Conservation (phyloP, 2,888 invertebrate species). For the Platypus cylindrus region DNA sequence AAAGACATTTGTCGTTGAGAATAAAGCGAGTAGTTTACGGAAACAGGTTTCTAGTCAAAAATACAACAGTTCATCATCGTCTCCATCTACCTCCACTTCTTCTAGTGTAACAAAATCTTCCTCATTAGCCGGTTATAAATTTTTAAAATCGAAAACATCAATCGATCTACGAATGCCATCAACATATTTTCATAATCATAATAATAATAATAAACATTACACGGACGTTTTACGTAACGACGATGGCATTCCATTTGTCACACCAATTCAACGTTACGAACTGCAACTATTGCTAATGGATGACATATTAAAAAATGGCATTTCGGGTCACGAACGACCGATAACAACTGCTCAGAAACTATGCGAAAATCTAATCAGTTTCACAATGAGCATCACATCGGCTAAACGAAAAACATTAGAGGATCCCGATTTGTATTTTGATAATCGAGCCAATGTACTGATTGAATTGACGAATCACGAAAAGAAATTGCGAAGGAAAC, state of each 20-base stretch:
- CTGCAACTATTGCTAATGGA: constrained; percentile 62
- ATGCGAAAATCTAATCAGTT: constrained; percentile 63
- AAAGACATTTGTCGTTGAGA: constrained; percentile 18
- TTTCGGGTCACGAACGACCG: constrained; percentile 41
- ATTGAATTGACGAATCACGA: constrained; percentile 48
- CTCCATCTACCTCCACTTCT: constrained; percentile 8
- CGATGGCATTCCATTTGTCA: constrained; percentile 36
- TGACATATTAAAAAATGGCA: constrained; percentile 52
- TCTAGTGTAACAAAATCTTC: constrained; percentile 5
- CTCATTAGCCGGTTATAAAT: constrained; percentile 21
- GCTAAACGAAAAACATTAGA: constrained; percentile 73
- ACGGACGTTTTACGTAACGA: constrained; percentile 36
- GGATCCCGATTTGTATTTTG: constrained; percentile 63
- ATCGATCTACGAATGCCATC: constrained; percentile 27
- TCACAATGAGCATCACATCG: constrained; percentile 66
- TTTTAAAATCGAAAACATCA: constrained; percentile 34
- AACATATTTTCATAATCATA: too few species aligned
- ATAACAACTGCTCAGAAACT: constrained; percentile 50
- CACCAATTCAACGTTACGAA: constrained; percentile 63
- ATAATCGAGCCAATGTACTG: constrained; percentile 41
- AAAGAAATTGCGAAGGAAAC: constrained; percentile 53
- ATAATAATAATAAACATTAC: constrained; percentile 11
- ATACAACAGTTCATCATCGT: constrained; percentile 5
- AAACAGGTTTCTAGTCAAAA: constrained; percentile 19
- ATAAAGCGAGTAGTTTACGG: constrained; percentile 22